Conservation (phyloP, 2,888 invertebrate species). For the Crossocerus cetratus region DNA sequence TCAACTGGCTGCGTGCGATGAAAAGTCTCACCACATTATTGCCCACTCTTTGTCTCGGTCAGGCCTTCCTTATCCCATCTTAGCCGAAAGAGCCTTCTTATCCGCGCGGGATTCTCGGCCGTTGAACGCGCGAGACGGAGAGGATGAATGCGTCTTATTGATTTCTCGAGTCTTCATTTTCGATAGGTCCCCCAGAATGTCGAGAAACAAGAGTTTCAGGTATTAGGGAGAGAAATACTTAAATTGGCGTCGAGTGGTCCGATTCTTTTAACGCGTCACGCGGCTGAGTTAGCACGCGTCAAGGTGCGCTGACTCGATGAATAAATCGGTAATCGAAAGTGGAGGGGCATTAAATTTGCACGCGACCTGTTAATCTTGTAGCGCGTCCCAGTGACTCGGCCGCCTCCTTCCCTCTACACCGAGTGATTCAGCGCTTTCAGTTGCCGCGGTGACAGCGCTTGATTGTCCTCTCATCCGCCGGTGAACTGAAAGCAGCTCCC, state of each 20-base stretch:
- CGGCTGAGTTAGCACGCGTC: too few relatives aligned
- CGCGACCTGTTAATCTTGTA: slow-evolving; percentile 23
- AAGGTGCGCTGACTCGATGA: too few relatives aligned
- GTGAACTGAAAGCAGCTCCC: slow-evolving; percentile 18
- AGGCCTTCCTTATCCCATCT: slow-evolving; percentile 13
- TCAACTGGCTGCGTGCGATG: slow-evolving; percentile 52
- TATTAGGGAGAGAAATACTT: too few relatives aligned
- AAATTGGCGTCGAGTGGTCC: too few relatives aligned
- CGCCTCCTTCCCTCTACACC: not conserved
- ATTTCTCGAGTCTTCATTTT: not conserved
- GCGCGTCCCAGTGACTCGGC: slow-evolving; percentile 8
- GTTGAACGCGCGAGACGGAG: not conserved
- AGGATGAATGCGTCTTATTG: slow-evolving; percentile 8
- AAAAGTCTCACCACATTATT: slow-evolving; percentile 41
- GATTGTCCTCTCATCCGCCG: slow-evolving; percentile 53
- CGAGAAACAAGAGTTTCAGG: too few relatives aligned
- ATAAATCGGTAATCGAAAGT: too few relatives aligned
- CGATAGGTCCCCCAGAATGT: not conserved
- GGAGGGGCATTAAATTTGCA: slow-evolving; percentile 18
- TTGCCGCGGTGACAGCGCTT: slow-evolving; percentile 40
- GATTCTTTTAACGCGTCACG: too few relatives aligned
- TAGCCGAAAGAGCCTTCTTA: slow-evolving; percentile 13
- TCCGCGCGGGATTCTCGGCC: not conserved
- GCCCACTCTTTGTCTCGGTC: slow-evolving; percentile 20
- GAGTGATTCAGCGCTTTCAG: slow-evolving; percentile 46